phyloP scores from a whole-genome alignment of 2,797 vertebrate genomes.

The Peromyscus eremicus region DNA sequence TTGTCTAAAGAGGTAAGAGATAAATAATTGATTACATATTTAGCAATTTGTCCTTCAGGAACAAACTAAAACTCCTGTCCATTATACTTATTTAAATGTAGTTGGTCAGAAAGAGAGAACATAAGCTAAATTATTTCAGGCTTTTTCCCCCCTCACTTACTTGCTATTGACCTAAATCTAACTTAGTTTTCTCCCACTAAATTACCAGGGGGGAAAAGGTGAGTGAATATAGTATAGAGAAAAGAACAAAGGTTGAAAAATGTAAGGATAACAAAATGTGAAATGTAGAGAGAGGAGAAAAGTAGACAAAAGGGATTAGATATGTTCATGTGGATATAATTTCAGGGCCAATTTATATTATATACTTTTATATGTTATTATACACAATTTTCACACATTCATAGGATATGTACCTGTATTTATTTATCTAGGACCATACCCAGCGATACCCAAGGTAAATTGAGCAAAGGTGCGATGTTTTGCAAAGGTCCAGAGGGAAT shows the following conservation, averaged over 20 bases:
- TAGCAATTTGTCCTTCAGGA: conserved; percentile 29
- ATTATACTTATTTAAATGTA: background rate
- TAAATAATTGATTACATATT: conserved; percentile 42
- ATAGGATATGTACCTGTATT: background rate
- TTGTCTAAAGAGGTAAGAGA: background rate
- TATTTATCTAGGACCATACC: background rate
- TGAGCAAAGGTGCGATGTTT: background rate
- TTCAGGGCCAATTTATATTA: rapidly evolving
- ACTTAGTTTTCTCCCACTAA: conserved; percentile 42
- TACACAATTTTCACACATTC: background rate
- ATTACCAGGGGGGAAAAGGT: rapidly evolving
- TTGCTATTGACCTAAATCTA: background rate
- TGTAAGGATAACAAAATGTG: background rate
- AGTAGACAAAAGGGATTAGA: rapidly evolving
- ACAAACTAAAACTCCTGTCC: background rate
- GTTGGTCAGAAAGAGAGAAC: background rate
- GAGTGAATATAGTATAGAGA: background rate
- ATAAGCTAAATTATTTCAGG: background rate
- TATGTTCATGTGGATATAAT: background rate
- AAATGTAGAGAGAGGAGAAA: background rate
- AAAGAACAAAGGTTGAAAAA: background rate
- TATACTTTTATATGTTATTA: background rate
- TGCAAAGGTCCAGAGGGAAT: background rate
- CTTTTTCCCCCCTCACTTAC: background rate
- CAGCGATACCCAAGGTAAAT: rapidly evolving